Base-by-base conservation (phyloP, 1,140 invertebrate genomes). In the Macrostomum lignano region DNA sequence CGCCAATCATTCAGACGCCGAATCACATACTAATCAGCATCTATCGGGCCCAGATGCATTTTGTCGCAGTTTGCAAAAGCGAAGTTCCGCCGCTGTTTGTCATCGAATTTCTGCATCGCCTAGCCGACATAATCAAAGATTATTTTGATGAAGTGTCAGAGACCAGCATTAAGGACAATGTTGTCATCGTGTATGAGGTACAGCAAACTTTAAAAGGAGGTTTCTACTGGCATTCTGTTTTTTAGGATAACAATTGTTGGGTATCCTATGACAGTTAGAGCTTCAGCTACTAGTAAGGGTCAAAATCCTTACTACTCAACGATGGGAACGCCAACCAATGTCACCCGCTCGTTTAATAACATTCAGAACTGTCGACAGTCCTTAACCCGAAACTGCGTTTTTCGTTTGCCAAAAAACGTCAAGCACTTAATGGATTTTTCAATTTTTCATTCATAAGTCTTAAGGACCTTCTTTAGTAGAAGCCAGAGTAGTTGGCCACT, bases 81-180 rank as follows among this genome's bases (percentile, higher is more conserved):
- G 88, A 98, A 67, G 81, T 91, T 25, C 73, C 84, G 21, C 88
- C 88, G 2, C 58, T 96, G 9, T 94, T 96, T 67, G 82, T 96
- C 2, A 79, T 96, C 42, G 88, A 98, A 64, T 94, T 98, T 53
- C 61, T 98, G 25, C 86, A 98, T 49, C 65, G 86, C 49, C 78
- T 94, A 24, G 76, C 93, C 24, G 79, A 91, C 51, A 94, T 78
- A 34, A 86, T 82, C 56, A 68, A 76, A 58, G 81, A 93, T 60
- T 94, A 94, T 57, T 96, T 96, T 53, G 74, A 68, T 36, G 86
- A 94, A 42, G 93, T 82, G 46, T 79, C 72, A 9, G 88, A 96
- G 61, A 70, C 72, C 20, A 71, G 81, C 32, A 81, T 98, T 37
- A 98, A 96, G 58, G 91, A 98, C 52, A 82, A 98, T 55, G 88